Percentiles rank a stretch among this genome's conserved stretches.
These are phyloP conservation scores for Dasypus novemcinctus DNA, from an alignment of 2,113 vertebrate species.

Conservation along the genomic window DNA sequence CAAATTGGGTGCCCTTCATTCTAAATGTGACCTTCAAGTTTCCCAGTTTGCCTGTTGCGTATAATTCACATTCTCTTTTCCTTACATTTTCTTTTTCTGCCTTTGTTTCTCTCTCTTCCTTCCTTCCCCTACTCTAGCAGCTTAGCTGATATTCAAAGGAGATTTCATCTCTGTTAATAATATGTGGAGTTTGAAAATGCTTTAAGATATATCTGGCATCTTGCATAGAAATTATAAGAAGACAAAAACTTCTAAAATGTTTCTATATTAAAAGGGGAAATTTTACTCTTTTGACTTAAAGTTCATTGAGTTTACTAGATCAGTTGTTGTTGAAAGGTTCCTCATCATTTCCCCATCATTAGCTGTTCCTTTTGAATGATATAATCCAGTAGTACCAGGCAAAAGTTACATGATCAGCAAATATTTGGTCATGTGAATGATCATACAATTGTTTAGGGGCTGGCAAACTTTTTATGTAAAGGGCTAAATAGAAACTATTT, in stretches of 20 bases:
- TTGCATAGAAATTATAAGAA: conserved; percentile 7
- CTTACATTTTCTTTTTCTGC: background rate
- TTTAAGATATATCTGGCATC: background rate
- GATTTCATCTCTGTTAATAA: conserved; percentile 31
- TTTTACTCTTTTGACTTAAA: background rate
- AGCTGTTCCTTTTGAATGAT: background rate
- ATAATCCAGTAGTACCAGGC: background rate
- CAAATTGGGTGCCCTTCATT: background rate
- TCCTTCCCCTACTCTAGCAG: background rate
- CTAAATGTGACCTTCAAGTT: background rate
- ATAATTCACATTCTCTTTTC: background rate
- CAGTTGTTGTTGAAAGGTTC: background rate
- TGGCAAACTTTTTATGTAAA: background rate
- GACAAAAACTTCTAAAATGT: background rate
- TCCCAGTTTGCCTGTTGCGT: background rate
- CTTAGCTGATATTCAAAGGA: conserved; percentile 11
- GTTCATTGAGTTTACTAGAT: background rate
- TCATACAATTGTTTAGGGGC: background rate
- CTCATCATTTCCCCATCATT: background rate
- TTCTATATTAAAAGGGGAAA: background rate
- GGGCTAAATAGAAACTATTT: background rate
- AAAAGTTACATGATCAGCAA: background rate
- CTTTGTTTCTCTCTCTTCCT: background rate
- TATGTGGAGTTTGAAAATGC: background rate
- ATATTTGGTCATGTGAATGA: background rate